Base-by-base conservation (phyloP, 1,140 invertebrate species). In the Magallana angulata region DNA sequence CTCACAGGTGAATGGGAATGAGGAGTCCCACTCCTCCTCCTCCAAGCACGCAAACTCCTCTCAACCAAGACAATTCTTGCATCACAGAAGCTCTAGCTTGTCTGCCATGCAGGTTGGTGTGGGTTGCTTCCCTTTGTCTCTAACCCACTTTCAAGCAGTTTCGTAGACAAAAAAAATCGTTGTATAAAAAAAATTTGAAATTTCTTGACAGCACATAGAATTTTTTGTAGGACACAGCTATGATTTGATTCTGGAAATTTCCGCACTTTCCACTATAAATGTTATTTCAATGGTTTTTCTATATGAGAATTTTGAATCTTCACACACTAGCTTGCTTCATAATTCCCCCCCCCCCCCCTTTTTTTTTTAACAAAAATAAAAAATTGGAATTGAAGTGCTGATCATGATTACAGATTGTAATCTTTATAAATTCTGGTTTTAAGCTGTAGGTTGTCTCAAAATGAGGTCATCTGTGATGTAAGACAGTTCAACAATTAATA, bases 21-120 rank as follows among this genome's bases (percentile, higher is more conserved):
- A 87, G 71, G 88, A 89, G 60, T 82, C 71, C 82, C 58, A 68
- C 83, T 82, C 84, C 62, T 64, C 84, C 89, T 57, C 86, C 90
- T 30, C 85, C 89, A 76, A 76, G 68, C 68, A 76, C 68, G 68
- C 68, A 76, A 76, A 76, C 48, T 76, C 68, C 68, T 76, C 68
- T 18, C 92, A 91, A 84, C 89, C 89, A 85, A 86, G 92, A 36
- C 87, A 88, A 59, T 82, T 92, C 89, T 89, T 90, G 82, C 91
- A 92, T 85, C 87, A 89, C 12, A 87, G 91, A 82, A 94, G 92
- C 62, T 92, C 90, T 89, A 93, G 93, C 87, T 92, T 93, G 30
- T 93, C 93, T 59, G 93, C 93, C 57, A 91, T 93, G 90, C 92
- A 91, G 90, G 93, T 93, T 68, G 87, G 76, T 87, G 85, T 81